Conservation (phyloP, 2,113 vertebrate genomes). For the Gambusia holbrooki region DNA sequence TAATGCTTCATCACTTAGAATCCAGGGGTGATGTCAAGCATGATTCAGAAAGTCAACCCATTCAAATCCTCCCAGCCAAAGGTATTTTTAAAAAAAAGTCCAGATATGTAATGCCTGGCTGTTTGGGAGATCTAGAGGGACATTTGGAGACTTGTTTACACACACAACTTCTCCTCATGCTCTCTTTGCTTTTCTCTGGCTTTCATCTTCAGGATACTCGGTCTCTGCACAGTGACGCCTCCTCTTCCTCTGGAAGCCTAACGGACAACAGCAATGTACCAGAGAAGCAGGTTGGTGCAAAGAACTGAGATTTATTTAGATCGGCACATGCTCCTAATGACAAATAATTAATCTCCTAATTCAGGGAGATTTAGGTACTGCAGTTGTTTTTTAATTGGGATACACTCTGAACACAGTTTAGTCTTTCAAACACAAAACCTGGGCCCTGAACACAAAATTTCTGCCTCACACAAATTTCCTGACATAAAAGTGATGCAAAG, state of each 20-base stretch:
- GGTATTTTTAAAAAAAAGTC: not conserved
- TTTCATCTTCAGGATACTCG: conserved; percentile 27
- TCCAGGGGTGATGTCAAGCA: conserved; percentile 40
- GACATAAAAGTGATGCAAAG: not conserved
- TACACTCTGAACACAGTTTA: no score
- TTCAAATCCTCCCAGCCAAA: conserved; percentile 71
- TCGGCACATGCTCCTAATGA: no score
- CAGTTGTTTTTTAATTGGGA: no score
- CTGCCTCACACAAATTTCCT: not conserved
- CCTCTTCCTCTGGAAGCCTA: conserved; percentile 51
- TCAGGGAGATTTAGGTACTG: no score
- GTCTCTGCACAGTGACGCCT: conserved; percentile 23
- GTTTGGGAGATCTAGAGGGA: no score
- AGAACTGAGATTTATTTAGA: no score
- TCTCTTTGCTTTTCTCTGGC: not conserved
- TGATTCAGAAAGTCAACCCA: conserved; percentile 74
- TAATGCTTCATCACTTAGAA: conserved; percentile 37
- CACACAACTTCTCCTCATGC: no score
- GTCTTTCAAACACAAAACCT: no score
- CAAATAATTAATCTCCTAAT: no score
- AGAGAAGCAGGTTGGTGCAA: conserved; percentile 47
- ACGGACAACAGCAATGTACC: conserved; percentile 34
- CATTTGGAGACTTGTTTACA: no score
- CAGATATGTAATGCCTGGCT: no score
- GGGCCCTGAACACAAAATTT: no score